Percentiles rank a stretch among this genome's conserved stretches.
Evolutionary conservation across 2,888 invertebrate genomes (phyloP).

Genomic region (Chrysomela aeneicollis): DNA sequence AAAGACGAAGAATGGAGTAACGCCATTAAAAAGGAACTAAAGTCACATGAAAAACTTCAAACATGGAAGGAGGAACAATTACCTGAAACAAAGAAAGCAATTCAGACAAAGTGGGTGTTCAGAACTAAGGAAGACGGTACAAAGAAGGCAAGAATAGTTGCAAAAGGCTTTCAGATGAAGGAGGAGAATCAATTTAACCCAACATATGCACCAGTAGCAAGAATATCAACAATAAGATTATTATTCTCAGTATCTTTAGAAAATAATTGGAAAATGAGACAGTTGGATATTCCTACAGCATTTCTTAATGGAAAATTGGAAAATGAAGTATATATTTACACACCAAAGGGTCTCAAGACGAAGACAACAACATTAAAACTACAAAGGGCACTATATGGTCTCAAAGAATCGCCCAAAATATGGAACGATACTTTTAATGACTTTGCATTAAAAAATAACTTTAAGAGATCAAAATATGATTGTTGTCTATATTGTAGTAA

Average conservation of each 20-base stretch:
- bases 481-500: constrained; percentile 20
- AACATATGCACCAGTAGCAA: no score
- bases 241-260: constrained; percentile 29
- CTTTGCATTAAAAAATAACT: constrained; percentile 29
- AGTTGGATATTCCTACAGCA: constrained; percentile 36
- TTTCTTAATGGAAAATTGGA: constrained; percentile 40
- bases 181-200: no score
- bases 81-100: no score
- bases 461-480: constrained; percentile 26
- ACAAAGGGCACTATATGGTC: no score
- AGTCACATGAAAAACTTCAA: no score
- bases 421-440: constrained; percentile 34
- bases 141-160: constrained; percentile 36
- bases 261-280: constrained; percentile 28
- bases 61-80: no score
- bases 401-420: constrained; percentile 30
- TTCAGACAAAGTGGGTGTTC: no score
- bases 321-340: constrained; percentile 31
- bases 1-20: constrained; percentile 16
- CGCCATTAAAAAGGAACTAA: constrained; percentile 10
- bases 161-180: constrained; percentile 37
- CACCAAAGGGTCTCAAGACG: no score
- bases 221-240: constrained; percentile 25
- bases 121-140: no score
- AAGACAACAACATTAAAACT: no score